Percentiles rank a stretch among this genome's conserved stretches.
Evolutionary conservation across 1,140 invertebrate genomes (phyloP).

Genomic region (Aphidius gifuensis): DNA sequence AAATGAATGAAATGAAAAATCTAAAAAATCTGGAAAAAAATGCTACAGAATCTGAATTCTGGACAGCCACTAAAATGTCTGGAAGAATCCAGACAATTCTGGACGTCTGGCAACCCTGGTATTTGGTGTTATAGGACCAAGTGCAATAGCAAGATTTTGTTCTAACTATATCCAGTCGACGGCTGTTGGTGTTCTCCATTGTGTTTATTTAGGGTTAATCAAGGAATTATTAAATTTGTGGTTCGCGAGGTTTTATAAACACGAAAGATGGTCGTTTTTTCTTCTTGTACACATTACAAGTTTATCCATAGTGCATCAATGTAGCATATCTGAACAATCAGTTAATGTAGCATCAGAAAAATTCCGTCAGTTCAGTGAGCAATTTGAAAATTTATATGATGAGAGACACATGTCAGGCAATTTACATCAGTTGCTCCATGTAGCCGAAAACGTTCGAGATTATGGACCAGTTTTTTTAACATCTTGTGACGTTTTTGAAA

Average conservation of each 20-base stretch:
- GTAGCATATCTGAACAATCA: not conserved
- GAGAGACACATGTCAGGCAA: not conserved
- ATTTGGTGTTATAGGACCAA: too few relatives aligned
- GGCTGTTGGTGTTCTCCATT: too few relatives aligned
- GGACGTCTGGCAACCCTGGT: too few relatives aligned
- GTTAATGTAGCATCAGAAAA: slow-evolving; percentile 7
- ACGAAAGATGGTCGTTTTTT: slow-evolving; percentile 12
- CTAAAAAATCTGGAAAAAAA: too few relatives aligned
- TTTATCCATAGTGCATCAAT: slow-evolving; percentile 9
- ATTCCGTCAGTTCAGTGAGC: slow-evolving; percentile 2
- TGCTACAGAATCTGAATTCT: too few relatives aligned
- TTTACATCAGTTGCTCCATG: slow-evolving; percentile 15
- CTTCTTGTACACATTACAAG: not conserved
- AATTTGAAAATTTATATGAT: slow-evolving; percentile 18
- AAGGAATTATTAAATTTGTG: not conserved
- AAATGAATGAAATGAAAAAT: too few relatives aligned
- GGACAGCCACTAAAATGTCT: too few relatives aligned
- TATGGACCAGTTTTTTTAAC: not conserved
- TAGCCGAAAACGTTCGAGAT: slow-evolving; percentile 11
- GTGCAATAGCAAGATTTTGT: too few relatives aligned
- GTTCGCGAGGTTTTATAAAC: not conserved
- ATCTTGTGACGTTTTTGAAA: too few relatives aligned
- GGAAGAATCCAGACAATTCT: too few relatives aligned
- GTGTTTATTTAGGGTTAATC: not conserved
- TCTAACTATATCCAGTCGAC: too few relatives aligned